phyloP scores from a whole-genome alignment of 2,888 invertebrate species.

The Erynnis tages region DNA sequence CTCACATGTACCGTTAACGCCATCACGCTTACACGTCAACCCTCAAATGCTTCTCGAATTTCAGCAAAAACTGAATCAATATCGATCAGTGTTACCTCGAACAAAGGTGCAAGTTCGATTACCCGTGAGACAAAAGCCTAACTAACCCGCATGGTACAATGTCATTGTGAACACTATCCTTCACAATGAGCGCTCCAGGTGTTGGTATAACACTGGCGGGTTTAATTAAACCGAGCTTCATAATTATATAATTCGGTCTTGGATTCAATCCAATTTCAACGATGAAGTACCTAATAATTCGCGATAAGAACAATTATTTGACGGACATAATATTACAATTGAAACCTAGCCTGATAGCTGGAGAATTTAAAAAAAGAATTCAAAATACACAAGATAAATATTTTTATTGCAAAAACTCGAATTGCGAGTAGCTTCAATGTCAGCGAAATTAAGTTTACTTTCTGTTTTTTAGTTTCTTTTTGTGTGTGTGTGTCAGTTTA shows the following conservation, averaged over 20 bases:
- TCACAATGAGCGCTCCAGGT: slow-evolving; percentile 13
- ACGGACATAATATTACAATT: too few relatives aligned
- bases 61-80: slow-evolving; percentile 22
- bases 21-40: neutral
- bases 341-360: too few relatives aligned
- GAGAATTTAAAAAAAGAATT: too few relatives aligned
- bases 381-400: too few relatives aligned
- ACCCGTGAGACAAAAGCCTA: slow-evolving; percentile 19
- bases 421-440: too few relatives aligned
- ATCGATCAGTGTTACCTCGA: slow-evolving; percentile 20
- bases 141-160: slow-evolving; percentile 24
- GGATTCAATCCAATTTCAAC: neutral
- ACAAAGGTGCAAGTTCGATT: slow-evolving; percentile 26
- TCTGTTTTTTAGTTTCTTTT: too few relatives aligned
- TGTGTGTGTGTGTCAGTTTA: too few relatives aligned
- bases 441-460: too few relatives aligned
- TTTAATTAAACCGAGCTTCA: neutral
- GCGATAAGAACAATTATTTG: too few relatives aligned
- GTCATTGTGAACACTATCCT: slow-evolving; percentile 24
- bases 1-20: neutral
- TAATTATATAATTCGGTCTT: neutral
- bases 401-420: too few relatives aligned
- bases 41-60: slow-evolving; percentile 3
- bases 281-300: too few relatives aligned
- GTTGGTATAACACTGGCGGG: slow-evolving; percentile 1